Conservation (phyloP, 2,888 invertebrate genomes). For the Stegana nigrithorax region DNA sequence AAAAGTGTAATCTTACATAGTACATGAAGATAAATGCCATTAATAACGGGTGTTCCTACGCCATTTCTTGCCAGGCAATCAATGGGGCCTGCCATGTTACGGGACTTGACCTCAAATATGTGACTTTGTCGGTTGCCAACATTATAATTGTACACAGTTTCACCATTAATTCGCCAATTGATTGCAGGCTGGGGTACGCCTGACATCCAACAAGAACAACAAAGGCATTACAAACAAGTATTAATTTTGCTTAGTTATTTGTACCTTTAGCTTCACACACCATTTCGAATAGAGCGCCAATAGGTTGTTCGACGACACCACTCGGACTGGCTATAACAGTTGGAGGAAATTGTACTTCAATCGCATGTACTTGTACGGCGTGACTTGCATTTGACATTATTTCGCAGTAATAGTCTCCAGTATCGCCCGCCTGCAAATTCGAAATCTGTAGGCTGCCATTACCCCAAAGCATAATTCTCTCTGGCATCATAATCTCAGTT, state of each 20-base stretch:
- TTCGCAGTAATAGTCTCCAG: slow-evolving; percentile 72
- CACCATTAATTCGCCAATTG: slow-evolving; percentile 73
- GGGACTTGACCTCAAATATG: slow-evolving; percentile 69
- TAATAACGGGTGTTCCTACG: slow-evolving; percentile 78
- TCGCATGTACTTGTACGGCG: slow-evolving; percentile 76
- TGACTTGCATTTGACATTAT: slow-evolving; percentile 62
- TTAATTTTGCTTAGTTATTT: neutral
- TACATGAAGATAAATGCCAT: slow-evolving; percentile 77
- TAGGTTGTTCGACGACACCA: slow-evolving; percentile 78
- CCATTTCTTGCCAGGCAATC: slow-evolving; percentile 81
- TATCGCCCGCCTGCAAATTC: slow-evolving; percentile 70
- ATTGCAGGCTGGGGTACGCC: slow-evolving; percentile 80
- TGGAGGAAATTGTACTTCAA: slow-evolving; percentile 83
- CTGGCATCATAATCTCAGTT: slow-evolving; percentile 70
- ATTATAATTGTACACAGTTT: slow-evolving; percentile 48
- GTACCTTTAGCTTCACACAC: slow-evolving; percentile 79
- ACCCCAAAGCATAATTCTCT: slow-evolving; percentile 74
- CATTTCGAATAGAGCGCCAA: slow-evolving; percentile 81
- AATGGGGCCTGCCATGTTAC: slow-evolving; percentile 78
- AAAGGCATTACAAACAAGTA: neutral
- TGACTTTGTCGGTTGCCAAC: slow-evolving; percentile 62
- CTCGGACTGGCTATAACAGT: slow-evolving; percentile 76
- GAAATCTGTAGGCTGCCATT: slow-evolving; percentile 79
- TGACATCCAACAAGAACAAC: too few species aligned
- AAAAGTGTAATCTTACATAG: slow-evolving; percentile 77